Conservation (phyloP, 2,113 vertebrate species). For the Prochilodus magdalenae region DNA sequence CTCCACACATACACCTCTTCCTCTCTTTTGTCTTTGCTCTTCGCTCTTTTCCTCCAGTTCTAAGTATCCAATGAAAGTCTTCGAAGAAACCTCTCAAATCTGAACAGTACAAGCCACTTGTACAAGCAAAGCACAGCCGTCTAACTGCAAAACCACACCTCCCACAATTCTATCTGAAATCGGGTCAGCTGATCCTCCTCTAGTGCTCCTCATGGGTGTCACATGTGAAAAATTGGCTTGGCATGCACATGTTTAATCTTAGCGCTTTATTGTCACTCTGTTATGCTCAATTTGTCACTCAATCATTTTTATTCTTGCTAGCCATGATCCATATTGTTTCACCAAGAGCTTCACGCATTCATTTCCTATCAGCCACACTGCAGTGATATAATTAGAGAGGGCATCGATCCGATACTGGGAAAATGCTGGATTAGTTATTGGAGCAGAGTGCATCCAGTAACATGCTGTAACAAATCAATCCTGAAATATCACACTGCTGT, state of each 20-base stretch:
- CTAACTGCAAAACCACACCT: not conserved
- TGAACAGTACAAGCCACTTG: constrained; percentile 2
- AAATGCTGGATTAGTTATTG: too few relatives aligned
- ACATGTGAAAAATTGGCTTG: not conserved
- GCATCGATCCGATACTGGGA: too few relatives aligned
- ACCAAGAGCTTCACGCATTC: not conserved
- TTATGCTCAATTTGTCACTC: not conserved
- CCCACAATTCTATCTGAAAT: constrained; percentile 3
- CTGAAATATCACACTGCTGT: too few relatives aligned
- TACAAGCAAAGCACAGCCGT: not conserved
- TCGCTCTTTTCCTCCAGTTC: not conserved
- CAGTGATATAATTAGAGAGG: not conserved
- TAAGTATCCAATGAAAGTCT: constrained; percentile 2
- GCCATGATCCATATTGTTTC: not conserved
- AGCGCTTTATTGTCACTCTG: not conserved
- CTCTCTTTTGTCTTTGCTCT: constrained; percentile 2
- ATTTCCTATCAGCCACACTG: not conserved
- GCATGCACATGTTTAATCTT: not conserved
- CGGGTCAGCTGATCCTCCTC: not conserved
- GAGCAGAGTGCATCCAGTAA: too few relatives aligned
- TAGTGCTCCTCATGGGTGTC: not conserved
- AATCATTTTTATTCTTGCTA: not conserved
- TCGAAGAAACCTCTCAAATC: constrained; percentile 15
- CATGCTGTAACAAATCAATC: too few relatives aligned
- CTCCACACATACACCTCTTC: constrained; percentile 31